Evolutionary conservation across 2,888 invertebrate species (phyloP), one percentile per base, ranked within the genome.

Genomic region (Nasonovia ribisnigri): DNA sequence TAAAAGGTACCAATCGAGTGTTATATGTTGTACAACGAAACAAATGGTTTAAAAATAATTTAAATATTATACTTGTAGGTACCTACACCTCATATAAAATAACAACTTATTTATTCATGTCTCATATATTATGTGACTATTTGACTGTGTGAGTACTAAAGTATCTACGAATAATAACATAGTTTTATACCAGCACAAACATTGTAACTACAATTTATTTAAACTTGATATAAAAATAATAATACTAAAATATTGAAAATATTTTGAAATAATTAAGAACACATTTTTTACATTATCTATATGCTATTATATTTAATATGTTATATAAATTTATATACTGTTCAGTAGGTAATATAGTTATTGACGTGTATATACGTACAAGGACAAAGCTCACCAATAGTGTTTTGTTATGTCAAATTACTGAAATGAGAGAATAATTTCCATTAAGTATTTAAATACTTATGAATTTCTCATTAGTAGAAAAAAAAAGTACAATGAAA

Each of bases 1-100:
- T 89, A 89, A 57, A 89, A 89, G 42, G 29, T 46, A 86, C 29
- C 43, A 29, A 89, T 89, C 43, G 60, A 60, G 43, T 89, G 36
- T 36, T 77, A 36, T 77, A 8, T 54, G 13, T 13, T 36, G 36
- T 54, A 36, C 20, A 77, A 77, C 77, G 77, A 77, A 54, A 77
- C 77, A 77, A 77, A 77, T 36, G 20, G 20, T 77, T 77, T 77
- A 77, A 36, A 77, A 36, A 36, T 77, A 77, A 77, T 77, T 77
- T 77, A 77, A 77, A 36, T 36, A 77, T 77, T 20, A 20, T 77
- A 36, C 20, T 77, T 36, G 77, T 77, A n/a, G n/a, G n/a, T n/a
- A n/a, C n/a, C n/a, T n/a, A 20, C 77, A 36, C 36, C 36, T 36
- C 24, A 77, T 77, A 36, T 20, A 42, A 77, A 77, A 77, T 77